Percentiles rank a stretch among this genome's conserved stretches.
phyloP scores from a whole-genome alignment of 2,797 vertebrate genomes.

The Atherinosoma microstoma region DNA sequence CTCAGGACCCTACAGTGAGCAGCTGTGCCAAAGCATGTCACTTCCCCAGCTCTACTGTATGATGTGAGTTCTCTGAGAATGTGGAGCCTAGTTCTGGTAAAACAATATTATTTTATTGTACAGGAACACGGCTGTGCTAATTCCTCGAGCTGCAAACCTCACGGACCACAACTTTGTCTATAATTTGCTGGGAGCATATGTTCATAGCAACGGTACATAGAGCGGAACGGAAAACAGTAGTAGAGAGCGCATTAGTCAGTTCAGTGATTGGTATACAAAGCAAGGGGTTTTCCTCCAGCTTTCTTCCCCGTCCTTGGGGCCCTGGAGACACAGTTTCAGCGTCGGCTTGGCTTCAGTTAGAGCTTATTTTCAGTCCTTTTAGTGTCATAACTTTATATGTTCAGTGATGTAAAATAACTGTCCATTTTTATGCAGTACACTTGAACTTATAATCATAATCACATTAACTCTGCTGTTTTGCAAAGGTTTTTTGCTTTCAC shows the following conservation, averaged over 20 bases:
- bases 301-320: constrained; percentile 72
- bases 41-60: constrained; percentile 42
- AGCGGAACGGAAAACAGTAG: constrained; percentile 86
- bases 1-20: constrained; percentile 53
- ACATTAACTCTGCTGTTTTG: constrained; percentile 10
- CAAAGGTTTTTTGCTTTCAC: constrained; percentile 6
- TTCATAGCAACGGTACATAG: constrained; percentile 86
- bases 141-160: constrained; percentile 84
- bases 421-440: constrained; percentile 16
- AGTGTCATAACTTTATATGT: constrained; percentile 56
- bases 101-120: constrained; percentile 86
- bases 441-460: constrained; percentile 19
- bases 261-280: constrained; percentile 80
- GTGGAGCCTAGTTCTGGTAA: constrained; percentile 80
- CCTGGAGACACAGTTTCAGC: constrained; percentile 67
- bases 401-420: constrained; percentile 29
- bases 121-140: constrained; percentile 82
- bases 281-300: constrained; percentile 75
- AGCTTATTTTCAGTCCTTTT: constrained; percentile 58
- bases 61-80: constrained; percentile 68
- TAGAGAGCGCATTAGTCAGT: constrained; percentile 81
- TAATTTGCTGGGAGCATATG: constrained; percentile 84
- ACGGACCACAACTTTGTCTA: constrained; percentile 83
- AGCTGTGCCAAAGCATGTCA: constrained; percentile 62
- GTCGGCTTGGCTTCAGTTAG: constrained; percentile 40